Conservation (phyloP, 2,113 vertebrate species). For the Oostethus manadensis region DNA sequence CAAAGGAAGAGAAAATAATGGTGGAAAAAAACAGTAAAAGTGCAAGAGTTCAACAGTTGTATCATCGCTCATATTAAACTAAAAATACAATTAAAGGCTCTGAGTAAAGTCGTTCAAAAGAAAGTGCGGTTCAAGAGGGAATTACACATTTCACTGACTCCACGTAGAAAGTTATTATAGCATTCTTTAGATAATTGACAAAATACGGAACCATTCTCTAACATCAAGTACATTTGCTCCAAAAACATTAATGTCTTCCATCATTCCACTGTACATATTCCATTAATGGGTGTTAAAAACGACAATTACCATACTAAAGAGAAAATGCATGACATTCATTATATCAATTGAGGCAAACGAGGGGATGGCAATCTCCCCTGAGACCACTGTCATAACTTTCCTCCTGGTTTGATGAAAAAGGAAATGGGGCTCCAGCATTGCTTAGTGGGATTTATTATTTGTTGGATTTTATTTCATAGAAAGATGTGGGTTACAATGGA, state of each 20-base stretch:
- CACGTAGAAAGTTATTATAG: constrained; percentile 55
- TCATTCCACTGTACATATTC: constrained; percentile 64
- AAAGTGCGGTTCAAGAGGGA: constrained; percentile 39
- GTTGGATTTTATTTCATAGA: constrained; percentile 27
- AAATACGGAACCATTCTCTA: constrained; percentile 44
- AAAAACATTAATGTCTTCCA: constrained; percentile 63
- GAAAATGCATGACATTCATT: constrained; percentile 68
- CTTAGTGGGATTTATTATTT: constrained; percentile 9
- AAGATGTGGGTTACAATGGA: constrained; percentile 10
- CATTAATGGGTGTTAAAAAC: constrained; percentile 71
- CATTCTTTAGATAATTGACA: constrained; percentile 64
- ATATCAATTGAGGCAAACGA: constrained; percentile 74
- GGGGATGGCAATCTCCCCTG: constrained; percentile 67
- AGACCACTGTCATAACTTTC: constrained; percentile 59
- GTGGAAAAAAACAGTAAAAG: background rate
- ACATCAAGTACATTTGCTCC: constrained; percentile 58
- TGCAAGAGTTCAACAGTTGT: background rate
- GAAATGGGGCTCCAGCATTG: constrained; percentile 33
- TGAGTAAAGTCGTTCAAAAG: constrained; percentile 16
- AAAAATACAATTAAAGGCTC: background rate
- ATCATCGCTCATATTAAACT: too few relatives aligned
- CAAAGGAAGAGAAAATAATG: constrained; percentile 8
- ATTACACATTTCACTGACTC: constrained; percentile 63
- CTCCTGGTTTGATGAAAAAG: constrained; percentile 53
- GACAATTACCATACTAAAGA: constrained; percentile 72